Evolutionary conservation across 2,113 vertebrate species (phyloP).

Genomic region (Muscicapa adusta): DNA sequence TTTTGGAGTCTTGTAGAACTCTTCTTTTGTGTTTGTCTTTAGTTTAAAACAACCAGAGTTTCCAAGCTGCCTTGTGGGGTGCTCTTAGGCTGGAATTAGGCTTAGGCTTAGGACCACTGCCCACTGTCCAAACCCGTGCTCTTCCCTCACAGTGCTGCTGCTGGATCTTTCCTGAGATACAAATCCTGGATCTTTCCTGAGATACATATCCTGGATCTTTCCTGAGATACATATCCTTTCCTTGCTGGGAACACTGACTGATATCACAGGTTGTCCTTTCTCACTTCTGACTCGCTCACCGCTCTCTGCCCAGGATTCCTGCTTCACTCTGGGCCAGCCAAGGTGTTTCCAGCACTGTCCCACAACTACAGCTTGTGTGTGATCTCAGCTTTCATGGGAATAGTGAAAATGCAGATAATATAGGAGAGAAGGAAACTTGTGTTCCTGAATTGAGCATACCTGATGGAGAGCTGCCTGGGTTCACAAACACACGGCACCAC

Average conservation of each 20-base stretch:
- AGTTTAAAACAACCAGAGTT: neutral
- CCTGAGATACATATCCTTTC: neutral
- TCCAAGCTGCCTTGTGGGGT: neutral
- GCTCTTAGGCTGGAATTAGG: neutral
- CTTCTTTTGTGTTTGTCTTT: neutral
- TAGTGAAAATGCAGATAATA: neutral
- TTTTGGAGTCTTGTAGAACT: neutral
- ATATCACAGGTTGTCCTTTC: neutral
- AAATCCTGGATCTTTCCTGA: no score
- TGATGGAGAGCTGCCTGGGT: neutral
- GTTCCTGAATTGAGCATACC: neutral
- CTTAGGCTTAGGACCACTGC: neutral
- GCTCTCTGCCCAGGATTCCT: neutral
- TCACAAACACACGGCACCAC: neutral
- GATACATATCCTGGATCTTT: neutral
- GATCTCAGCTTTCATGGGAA: neutral
- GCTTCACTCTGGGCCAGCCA: neutral
- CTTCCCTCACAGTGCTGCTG: neutral
- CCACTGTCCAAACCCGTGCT: neutral
- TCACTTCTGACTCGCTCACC: rapidly evolving
- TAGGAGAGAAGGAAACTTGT: neutral
- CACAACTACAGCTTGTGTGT: rapidly evolving
- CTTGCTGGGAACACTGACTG: neutral
- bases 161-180: neutral
- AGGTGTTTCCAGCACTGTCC: neutral